These are phyloP conservation scores for Dipodomys merriami DNA, from an alignment of 2,113 vertebrate species.

Conservation along the genomic window DNA sequence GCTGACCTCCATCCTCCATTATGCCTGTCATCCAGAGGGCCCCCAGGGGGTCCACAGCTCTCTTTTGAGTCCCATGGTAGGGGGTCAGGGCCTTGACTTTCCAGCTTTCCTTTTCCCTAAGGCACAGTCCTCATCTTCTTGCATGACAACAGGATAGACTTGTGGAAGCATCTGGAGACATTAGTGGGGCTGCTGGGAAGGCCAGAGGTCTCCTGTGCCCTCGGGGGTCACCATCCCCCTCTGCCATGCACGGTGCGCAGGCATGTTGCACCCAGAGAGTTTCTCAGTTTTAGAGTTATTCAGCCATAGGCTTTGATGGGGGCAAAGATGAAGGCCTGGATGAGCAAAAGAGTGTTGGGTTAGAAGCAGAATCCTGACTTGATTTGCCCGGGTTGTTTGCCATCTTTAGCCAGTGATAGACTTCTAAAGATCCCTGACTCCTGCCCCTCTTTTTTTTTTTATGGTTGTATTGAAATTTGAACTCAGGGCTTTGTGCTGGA, in stretches of 20 bases:
- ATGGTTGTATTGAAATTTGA: no score
- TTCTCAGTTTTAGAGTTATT: not conserved
- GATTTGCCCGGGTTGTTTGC: not conserved
- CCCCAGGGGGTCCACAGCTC: not conserved
- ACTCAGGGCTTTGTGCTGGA: no score
- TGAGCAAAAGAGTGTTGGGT: not conserved
- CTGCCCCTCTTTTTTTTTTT: not conserved
- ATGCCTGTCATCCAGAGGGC: not conserved
- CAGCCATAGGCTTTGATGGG: not conserved
- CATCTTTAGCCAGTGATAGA: no score
- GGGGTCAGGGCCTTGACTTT: not conserved
- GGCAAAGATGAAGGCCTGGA: not conserved
- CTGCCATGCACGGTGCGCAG: not conserved
- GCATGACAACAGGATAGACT: not conserved
- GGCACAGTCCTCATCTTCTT: not conserved
- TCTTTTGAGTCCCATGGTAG: not conserved
- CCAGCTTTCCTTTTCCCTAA: not conserved
- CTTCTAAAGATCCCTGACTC: not conserved
- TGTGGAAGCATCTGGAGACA: not conserved
- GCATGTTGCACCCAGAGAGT: not conserved
- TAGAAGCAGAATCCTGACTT: no score
- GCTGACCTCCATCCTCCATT: not conserved
- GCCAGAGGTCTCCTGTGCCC: not conserved
- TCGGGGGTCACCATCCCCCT: not conserved
- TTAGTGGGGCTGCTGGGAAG: not conserved